A percentile compares a stretch with the other conserved stretches of the same genome.
Evolutionary conservation across 2,888 invertebrate genomes (phyloP).

Genomic region (Macrosoma leucophasiata): DNA sequence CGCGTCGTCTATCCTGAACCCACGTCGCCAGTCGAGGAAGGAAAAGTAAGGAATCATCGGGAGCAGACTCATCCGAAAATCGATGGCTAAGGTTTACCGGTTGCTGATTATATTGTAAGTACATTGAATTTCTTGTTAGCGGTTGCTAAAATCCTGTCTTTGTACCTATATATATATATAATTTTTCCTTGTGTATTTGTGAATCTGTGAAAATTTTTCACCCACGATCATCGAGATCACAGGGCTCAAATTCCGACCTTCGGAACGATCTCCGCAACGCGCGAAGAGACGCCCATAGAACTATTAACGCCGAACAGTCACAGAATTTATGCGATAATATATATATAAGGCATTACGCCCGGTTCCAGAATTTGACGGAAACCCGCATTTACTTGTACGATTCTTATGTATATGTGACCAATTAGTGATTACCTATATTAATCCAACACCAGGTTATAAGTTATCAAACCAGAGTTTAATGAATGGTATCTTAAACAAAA

Average conservation of each 20-base stretch:
- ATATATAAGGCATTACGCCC: slow-evolving; percentile 5
- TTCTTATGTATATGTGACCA: slow-evolving; percentile 20
- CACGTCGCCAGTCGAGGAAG: slow-evolving; percentile 1
- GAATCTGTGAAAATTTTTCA: background rate
- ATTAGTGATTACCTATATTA: slow-evolving; percentile 1
- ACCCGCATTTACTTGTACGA: slow-evolving; percentile 16
- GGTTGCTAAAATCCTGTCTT: too few relatives aligned
- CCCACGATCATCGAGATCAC: slow-evolving; percentile 6
- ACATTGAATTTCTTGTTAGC: too few relatives aligned
- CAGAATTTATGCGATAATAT: slow-evolving; percentile 1
- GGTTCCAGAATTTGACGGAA: slow-evolving; percentile 23
- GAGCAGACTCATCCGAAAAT: too few relatives aligned
- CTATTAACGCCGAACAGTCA: background rate
- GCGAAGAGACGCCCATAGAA: slow-evolving; percentile 4
- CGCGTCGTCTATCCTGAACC: slow-evolving; percentile 1
- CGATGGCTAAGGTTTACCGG: too few relatives aligned
- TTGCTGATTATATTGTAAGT: too few relatives aligned
- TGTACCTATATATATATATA: too few relatives aligned
- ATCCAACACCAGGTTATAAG: background rate
- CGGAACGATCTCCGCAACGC: slow-evolving; percentile 5
- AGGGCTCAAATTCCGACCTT: slow-evolving; percentile 5
- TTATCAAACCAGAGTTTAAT: too few relatives aligned
- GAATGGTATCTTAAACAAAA: too few relatives aligned
- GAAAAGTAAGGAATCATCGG: too few relatives aligned
- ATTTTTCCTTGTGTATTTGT: too few relatives aligned